A percentile compares a stretch with the other conserved stretches of the same genome.
Conservation (phyloP, 2,797 vertebrate genomes). For the Acipenser transmontanus region DNA sequence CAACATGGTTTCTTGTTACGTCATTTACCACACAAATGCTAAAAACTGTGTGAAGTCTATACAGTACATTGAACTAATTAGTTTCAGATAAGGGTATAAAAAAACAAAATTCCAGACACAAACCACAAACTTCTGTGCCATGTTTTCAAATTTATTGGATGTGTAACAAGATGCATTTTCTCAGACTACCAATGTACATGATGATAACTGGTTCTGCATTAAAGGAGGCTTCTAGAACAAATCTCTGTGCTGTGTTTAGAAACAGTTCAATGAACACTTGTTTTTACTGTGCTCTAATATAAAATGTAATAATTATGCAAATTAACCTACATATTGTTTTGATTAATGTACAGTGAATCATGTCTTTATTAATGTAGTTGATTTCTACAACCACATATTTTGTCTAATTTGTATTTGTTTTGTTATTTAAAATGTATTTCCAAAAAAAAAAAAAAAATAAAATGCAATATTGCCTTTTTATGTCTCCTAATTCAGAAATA, state of each 20-base stretch:
- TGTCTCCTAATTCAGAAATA: conserved; percentile 44
- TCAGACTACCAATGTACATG: too few species aligned
- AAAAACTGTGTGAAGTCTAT: background rate
- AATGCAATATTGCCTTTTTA: conserved; percentile 30
- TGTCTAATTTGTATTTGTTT: conserved; percentile 33
- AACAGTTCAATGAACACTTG: too few species aligned
- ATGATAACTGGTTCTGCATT: too few species aligned
- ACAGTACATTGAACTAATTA: background rate
- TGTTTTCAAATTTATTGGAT: too few species aligned
- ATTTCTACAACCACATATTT: conserved; percentile 38
- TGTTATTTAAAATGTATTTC: conserved; percentile 48
- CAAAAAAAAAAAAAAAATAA: conserved; percentile 27
- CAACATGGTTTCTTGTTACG: background rate
- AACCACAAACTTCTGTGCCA: too few species aligned
- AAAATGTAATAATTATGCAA: conserved; percentile 7
- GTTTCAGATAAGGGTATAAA: background rate
- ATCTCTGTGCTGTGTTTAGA: too few species aligned
- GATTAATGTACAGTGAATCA: conserved; percentile 6
- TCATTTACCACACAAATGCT: background rate
- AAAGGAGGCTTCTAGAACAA: too few species aligned
- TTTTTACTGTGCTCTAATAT: background rate
- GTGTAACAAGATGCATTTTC: too few species aligned
- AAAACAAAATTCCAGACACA: background rate
- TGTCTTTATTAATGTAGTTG: conserved; percentile 9
- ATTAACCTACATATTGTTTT: background rate